Evolutionary conservation across 1,140 invertebrate species (phyloP), one percentile per base, ranked within the genome.

Genomic region (Lordiphosa stackelbergi): DNA sequence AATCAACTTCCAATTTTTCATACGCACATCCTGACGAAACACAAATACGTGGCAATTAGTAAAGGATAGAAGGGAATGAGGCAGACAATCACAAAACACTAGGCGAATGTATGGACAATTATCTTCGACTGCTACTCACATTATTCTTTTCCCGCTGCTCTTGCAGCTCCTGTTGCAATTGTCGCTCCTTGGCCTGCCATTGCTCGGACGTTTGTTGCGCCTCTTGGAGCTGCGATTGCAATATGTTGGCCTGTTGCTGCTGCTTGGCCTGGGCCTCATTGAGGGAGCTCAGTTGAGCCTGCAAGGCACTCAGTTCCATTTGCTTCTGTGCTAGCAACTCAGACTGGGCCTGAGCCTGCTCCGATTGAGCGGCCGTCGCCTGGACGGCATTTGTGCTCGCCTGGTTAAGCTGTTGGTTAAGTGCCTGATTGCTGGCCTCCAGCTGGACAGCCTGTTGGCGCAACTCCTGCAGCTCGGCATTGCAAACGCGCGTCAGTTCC

Each of bases 1-100:
- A 93, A 95, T 93, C 89, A 94, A 92, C 92, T 94, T 95, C 93
- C 93, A 95, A 90, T 95, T 95, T 91, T 93, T 94, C 90, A 90
- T 91, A 89, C 93, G 91, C 88, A 95, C 92, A 85, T 95, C 94
- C 94, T 94, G 75, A 72, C 68, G 73, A 71, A 73, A 83, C 55
- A 69, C 57, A 70, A 62, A 68, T 66, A 83, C 77, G 77, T 56
- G 38, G 73, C 63, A 55, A 75, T 69, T 71, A 83, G 59, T 77
- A 70, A 68, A 34, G 31, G 46, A 31, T 34, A 45, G 22, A 40
- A 13, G 34, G 9, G 34, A 38, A 9, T 35, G 22, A 24, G n/a
- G n/a, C 42, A 57, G 7, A 16, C 10, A 16, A 8, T 12, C 8
- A 9, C 8, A 53, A 53, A 16, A 37, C 22, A 40, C n/a, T 9